Evolutionary conservation across 2,888 invertebrate species (phyloP).

Genomic region (Melanargia galathea): DNA sequence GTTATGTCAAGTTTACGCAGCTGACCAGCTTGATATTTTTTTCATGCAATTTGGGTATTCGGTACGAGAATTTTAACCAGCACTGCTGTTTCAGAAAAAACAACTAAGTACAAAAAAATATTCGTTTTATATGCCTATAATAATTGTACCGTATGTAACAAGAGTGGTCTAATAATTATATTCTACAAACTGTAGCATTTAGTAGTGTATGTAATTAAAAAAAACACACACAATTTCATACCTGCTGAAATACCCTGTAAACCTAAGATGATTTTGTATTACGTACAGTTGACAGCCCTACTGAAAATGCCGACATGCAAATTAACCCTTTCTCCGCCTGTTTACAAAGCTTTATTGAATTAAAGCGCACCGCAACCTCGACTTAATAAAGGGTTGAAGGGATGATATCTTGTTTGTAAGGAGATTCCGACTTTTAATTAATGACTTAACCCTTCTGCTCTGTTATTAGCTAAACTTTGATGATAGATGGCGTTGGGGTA

Average conservation of each 20-base stretch:
- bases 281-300: conserved; percentile 15
- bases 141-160: too few species aligned
- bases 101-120: too few species aligned
- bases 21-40: too few species aligned
- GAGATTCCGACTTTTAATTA: conserved; percentile 74
- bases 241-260: not conserved
- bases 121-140: too few species aligned
- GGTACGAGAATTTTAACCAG: too few species aligned
- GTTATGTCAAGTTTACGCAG: too few species aligned
- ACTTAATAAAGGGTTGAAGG: conserved; percentile 69
- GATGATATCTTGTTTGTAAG: conserved; percentile 77
- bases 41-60: too few species aligned
- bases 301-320: conserved; percentile 67
- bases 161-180: too few species aligned
- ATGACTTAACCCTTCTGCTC: conserved; percentile 65
- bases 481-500: conserved; percentile 61
- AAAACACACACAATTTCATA: not conserved
- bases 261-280: not conserved
- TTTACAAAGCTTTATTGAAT: conserved; percentile 80
- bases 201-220: not conserved
- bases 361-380: conserved; percentile 61
- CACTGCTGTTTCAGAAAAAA: too few species aligned
- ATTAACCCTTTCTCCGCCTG: conserved; percentile 79
- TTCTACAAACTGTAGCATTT: too few species aligned
- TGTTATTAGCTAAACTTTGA: conserved; percentile 69